phyloP scores from a whole-genome alignment of 1,140 invertebrate species.

The Bicyclus anynana region DNA sequence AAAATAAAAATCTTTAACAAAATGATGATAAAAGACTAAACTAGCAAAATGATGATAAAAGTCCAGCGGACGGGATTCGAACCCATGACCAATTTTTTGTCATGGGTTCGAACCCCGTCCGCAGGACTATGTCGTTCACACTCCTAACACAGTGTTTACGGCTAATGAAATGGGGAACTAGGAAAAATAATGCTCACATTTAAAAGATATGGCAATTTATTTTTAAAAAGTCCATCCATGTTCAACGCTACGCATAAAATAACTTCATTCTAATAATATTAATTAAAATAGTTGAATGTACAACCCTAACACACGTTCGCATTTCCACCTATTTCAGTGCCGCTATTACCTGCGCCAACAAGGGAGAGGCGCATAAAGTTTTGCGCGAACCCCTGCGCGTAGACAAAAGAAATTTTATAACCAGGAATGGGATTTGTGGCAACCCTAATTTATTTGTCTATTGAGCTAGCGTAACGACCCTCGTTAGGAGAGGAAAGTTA shows the following conservation, averaged over 20 bases:
- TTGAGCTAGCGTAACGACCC: not conserved
- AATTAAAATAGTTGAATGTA: not conserved
- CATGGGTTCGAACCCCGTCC: too few species aligned
- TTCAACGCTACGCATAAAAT: not conserved
- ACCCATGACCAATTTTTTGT: too few species aligned
- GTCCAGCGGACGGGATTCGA: too few species aligned
- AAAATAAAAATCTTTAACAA: too few species aligned
- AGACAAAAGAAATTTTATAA: slow-evolving; percentile 7
- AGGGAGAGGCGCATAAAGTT: slow-evolving; percentile 1
- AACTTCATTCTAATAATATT: not conserved
- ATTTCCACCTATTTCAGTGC: not conserved
- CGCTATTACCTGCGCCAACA: slow-evolving; percentile 4
- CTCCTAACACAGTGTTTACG: too few species aligned
- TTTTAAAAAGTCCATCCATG: too few species aligned
- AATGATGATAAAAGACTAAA: too few species aligned
- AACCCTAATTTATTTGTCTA: slow-evolving; percentile 3
- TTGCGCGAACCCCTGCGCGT: not conserved
- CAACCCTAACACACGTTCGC: not conserved
- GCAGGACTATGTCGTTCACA: too few species aligned
- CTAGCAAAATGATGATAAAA: too few species aligned
- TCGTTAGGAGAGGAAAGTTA: not conserved
- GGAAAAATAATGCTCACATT: too few species aligned
- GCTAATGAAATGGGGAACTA: too few species aligned
- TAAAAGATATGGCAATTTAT: too few species aligned
- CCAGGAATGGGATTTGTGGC: not conserved